phyloP scores from a whole-genome alignment of 2,888 invertebrate genomes.

The Eupithecia inturbata region DNA sequence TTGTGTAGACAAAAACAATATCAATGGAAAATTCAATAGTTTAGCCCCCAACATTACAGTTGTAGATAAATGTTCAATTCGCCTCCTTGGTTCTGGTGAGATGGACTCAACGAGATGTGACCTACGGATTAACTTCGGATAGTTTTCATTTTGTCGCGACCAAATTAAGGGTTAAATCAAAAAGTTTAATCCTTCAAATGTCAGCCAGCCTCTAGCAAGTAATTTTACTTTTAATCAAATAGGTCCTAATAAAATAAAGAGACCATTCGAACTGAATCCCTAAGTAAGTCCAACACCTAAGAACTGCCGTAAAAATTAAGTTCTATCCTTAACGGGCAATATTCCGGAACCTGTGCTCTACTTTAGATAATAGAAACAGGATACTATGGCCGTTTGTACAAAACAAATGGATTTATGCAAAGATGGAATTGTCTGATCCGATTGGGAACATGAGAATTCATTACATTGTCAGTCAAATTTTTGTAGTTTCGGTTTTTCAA shows the following conservation, averaged over 20 bases:
- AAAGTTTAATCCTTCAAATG: not conserved
- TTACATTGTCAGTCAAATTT: not conserved
- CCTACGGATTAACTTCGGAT: not conserved
- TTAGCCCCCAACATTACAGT: too few species aligned
- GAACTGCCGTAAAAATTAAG: slow-evolving; percentile 9
- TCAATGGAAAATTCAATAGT: too few species aligned
- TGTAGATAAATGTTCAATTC: too few species aligned
- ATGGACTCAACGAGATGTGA: not conserved
- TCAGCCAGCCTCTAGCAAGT: not conserved
- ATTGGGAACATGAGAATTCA: not conserved
- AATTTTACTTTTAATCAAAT: not conserved
- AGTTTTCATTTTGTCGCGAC: not conserved
- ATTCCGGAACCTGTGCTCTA: slow-evolving; percentile 12
- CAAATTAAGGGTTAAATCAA: not conserved
- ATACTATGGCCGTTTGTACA: slow-evolving; percentile 17
- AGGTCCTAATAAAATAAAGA: not conserved
- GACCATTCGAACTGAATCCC: not conserved
- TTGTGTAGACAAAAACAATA: too few species aligned
- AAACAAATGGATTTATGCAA: slow-evolving; percentile 2
- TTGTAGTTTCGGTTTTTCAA: too few species aligned
- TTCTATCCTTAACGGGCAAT: slow-evolving; percentile 4
- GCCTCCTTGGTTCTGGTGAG: too few species aligned
- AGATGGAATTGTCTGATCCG: not conserved
- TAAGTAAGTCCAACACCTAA: not conserved
- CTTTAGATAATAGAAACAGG: slow-evolving; percentile 25